A percentile compares a stretch with the other conserved stretches of the same genome.
These are phyloP conservation scores for Macrobrachium nipponense DNA, from an alignment of 1,140 invertebrate genomes.

Conservation along the genomic window DNA sequence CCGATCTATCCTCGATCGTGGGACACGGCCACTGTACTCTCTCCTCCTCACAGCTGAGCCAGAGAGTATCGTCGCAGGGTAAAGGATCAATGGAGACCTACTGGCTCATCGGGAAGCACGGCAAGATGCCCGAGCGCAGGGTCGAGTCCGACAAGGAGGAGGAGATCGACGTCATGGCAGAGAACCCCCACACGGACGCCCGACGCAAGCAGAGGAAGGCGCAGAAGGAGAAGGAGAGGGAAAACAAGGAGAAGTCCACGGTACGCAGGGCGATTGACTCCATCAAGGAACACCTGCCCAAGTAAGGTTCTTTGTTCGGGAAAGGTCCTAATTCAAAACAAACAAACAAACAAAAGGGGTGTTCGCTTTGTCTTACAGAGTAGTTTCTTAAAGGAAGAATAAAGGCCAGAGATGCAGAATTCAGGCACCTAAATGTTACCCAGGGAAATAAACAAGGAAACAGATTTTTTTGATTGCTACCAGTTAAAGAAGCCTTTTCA, in stretches of 20 bases:
- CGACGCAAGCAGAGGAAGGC: slow-evolving; percentile 52
- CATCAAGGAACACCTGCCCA: slow-evolving; percentile 53
- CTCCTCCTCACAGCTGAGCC: background rate
- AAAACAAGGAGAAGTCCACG: slow-evolving; percentile 51
- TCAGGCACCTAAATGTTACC: background rate
- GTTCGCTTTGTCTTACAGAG: background rate
- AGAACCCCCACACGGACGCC: slow-evolving; percentile 55
- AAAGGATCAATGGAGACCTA: slow-evolving; percentile 68
- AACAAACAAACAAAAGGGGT: background rate
- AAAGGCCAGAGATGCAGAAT: background rate
- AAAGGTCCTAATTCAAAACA: background rate
- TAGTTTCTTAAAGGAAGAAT: background rate
- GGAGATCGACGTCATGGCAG: slow-evolving; percentile 53
- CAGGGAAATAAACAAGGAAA: no score
- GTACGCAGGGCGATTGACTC: slow-evolving; percentile 49
- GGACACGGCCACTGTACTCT: slow-evolving; percentile 2
- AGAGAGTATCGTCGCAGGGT: slow-evolving; percentile 63
- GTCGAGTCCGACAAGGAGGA: slow-evolving; percentile 49
- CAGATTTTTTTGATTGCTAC: no score
- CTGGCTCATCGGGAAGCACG: slow-evolving; percentile 74
- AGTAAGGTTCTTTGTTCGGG: slow-evolving; percentile 24
- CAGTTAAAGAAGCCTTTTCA: no score
- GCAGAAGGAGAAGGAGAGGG: slow-evolving; percentile 52
- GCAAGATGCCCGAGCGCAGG: slow-evolving; percentile 70
- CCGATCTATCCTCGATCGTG: background rate